Base-by-base conservation (phyloP, 2,797 vertebrate genomes). In the Falco concolor region DNA sequence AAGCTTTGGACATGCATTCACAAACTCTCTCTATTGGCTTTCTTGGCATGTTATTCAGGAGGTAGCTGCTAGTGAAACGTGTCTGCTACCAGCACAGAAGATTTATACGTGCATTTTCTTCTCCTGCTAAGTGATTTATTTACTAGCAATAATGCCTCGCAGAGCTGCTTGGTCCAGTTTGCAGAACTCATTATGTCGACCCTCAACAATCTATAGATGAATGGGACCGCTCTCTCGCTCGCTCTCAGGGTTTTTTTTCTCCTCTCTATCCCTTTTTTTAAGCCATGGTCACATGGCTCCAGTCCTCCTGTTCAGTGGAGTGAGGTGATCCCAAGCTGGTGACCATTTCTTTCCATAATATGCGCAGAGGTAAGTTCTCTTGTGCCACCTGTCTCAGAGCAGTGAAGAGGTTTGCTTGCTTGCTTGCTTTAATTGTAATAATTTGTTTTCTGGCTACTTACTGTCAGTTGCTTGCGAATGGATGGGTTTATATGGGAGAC, bases 21-120 rank as follows among this genome's bases (percentile, higher is more conserved):
- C 90, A 93, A 96, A 87, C 89, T 86, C 88, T 78, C 97, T 98
- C 97, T 97, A 92, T 97, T 97, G 97, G 96, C 96, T 97, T 96
- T 91, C 95, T 94, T 95, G 97, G 96, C 94, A 13, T 89, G 90
- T 92, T 91, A 78, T 91, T 94, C 95, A 90, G 93, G 89, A 97
- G 95, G 94, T 86, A 75, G 53, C 76, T 92, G 93, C 80, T 86
- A 95, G 95, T 96, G 89, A 96, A 94, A 95, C 82, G 83, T 85
- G 96, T 89, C 96, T 96, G 70, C 93, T 93, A 96, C 95, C 82
- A 91, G 84, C 79, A 78, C 76, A 78, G 96, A 95, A 96, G 96
- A 96, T 97, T 97, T 96, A 97, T 97, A 95, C 52, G 63, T 92
- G 89, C 92, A 81, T 95, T 96, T 96, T 95, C 94, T 95, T 93